Evolutionary conservation across 2,797 vertebrate species (phyloP), one percentile per base, ranked within the genome.

Genomic region (Micrastur ruficollis): DNA sequence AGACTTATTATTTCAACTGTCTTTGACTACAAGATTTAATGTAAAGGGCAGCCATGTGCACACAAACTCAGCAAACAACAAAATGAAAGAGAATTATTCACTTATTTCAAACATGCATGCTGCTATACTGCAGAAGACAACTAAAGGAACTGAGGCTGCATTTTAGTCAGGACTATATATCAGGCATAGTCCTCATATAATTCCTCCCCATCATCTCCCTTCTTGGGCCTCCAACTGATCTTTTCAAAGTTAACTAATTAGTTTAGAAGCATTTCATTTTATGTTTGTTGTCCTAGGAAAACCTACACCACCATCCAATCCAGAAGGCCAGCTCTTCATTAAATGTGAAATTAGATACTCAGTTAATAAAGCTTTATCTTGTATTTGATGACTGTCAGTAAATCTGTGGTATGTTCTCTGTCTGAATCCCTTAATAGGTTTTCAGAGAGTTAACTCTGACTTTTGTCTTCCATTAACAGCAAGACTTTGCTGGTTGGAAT

Each of bases 381-480:
- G 3, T 83, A 84, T 91, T 94, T 92, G 74, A 84, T 94, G 81
- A 71, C 44, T 92, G 80, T 81, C 63, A 86, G 86, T 96, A 93
- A 94, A 92, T 93, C 84, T 93, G 22, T 46, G 17, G 70, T 91
- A 63, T 86, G 55, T 86, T 85, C 73, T 92, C 38, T 91, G 44
- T 67, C 65, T 93, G 61, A 75, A 87, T 97, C 72, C 74, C 82
- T 92, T 93, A 96, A 93, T 90, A 83, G 59, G 56, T 95, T 97
- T 94, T 89, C 42, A 91, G 40, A 95, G 70, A 95, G 58, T 94
- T 96, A 95, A 94, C 81, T 81, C 42, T 95, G 92, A 93, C 59
- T 97, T 97, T 97, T n/a, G 53, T 96, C 66, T 92, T 97, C 93
- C 56, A 91, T 96, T 95, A 97, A 82, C 66, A 95, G n/a, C 49